Conservation (phyloP, 1,140 invertebrate genomes). For the Sminthurides bifidus region DNA sequence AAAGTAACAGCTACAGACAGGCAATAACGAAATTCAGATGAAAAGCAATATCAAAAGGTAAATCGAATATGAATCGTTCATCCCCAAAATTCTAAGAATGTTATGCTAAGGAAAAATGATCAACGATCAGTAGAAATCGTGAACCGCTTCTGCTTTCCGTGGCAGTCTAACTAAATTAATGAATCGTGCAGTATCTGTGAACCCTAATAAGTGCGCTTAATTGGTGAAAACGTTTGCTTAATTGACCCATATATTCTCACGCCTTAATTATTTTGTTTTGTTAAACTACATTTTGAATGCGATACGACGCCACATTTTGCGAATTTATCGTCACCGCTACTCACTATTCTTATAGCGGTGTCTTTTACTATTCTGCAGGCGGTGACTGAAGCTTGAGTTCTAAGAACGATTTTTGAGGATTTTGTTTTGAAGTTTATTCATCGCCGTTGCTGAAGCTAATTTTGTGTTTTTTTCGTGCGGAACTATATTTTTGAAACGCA, state of each 20-base stretch:
- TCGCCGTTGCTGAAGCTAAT: not conserved
- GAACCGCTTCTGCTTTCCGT: too few species aligned
- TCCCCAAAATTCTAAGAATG: too few species aligned
- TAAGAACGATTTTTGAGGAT: not conserved
- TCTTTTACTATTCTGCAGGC: not conserved
- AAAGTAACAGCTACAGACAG: not conserved
- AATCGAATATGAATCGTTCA: not conserved
- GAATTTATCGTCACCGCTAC: too few species aligned
- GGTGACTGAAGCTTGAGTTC: not conserved
- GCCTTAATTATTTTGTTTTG: not conserved
- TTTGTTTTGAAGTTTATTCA: not conserved
- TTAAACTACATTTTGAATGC: not conserved
- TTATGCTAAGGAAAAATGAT: not conserved
- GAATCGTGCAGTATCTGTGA: too few species aligned
- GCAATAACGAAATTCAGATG: not conserved
- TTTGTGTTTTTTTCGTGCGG: not conserved
- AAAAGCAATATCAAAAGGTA: not conserved
- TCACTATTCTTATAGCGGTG: too few species aligned
- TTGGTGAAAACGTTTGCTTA: too few species aligned
- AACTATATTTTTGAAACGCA: not conserved
- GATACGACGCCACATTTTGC: too few species aligned
- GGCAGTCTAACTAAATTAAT: too few species aligned
- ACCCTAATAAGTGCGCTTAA: too few species aligned
- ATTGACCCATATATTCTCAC: too few species aligned
- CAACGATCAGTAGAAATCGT: not conserved